Evolutionary conservation across 2,797 vertebrate genomes (phyloP).

Genomic region (Clarias fuscus): DNA sequence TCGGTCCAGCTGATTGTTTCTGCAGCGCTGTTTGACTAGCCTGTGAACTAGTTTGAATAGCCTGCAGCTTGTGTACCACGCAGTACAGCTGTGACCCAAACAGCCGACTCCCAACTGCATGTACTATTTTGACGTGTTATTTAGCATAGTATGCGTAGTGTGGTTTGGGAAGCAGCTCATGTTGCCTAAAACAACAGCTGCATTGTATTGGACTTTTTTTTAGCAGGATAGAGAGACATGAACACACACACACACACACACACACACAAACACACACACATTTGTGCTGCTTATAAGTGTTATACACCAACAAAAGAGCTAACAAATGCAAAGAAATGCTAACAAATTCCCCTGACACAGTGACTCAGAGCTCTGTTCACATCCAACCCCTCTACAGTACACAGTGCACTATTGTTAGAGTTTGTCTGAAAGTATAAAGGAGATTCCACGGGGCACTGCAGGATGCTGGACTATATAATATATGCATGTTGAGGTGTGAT

Average conservation of each 20-base stretch:
- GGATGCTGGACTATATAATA: background rate
- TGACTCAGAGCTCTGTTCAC: conserved; percentile 13
- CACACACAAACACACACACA: background rate
- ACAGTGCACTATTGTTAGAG: background rate
- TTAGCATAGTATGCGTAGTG: background rate
- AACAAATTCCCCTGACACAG: conserved; percentile 24
- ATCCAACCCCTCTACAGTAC: background rate
- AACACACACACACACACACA: background rate
- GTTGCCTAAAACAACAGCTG: background rate
- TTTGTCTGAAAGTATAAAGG: background rate
- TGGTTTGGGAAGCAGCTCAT: background rate
- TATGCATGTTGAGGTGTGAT: background rate
- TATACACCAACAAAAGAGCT: background rate
- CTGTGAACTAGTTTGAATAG: too few relatives aligned
- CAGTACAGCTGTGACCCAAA: background rate
- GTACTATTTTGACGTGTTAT: background rate
- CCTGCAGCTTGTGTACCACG: background rate
- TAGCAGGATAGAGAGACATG: background rate
- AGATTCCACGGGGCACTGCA: background rate
- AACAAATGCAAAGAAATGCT: conserved; percentile 1
- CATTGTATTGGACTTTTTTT: conserved; percentile 1
- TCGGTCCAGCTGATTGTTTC: background rate
- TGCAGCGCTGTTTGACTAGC: background rate
- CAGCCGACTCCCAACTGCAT: background rate
- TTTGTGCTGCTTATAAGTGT: background rate